Evolutionary conservation across 2,113 vertebrate genomes (phyloP).

Genomic region (Nycticryphes semicollaris): DNA sequence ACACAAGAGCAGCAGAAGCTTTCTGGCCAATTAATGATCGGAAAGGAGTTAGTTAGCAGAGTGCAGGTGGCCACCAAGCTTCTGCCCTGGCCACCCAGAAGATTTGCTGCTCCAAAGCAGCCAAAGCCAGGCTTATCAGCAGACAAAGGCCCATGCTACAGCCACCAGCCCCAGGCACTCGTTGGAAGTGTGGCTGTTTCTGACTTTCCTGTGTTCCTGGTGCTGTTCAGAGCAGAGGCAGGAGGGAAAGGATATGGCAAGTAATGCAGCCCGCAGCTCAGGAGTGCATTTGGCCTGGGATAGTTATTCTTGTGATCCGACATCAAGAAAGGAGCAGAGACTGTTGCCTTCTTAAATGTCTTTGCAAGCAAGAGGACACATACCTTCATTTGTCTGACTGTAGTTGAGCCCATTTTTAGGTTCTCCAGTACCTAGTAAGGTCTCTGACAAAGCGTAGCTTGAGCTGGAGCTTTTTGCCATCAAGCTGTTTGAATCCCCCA

Average conservation of each 20-base stretch:
- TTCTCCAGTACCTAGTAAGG: not conserved
- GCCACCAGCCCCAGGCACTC: not conserved
- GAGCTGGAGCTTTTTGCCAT: slow-evolving; percentile 3
- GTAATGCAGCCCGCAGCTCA: fast-evolving
- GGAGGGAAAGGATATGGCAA: not conserved
- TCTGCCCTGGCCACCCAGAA: not conserved
- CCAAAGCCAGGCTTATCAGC: not conserved
- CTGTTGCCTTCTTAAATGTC: not conserved
- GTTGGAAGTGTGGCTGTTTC: not conserved
- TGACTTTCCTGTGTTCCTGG: not conserved
- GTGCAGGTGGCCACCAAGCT: not conserved
- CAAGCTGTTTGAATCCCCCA: not conserved
- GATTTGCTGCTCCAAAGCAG: not conserved
- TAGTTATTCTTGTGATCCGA: not conserved
- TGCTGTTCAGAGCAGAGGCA: not conserved
- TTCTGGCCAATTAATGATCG: not conserved
- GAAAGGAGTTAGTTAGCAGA: not conserved
- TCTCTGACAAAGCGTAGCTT: not conserved
- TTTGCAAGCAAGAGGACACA: not conserved
- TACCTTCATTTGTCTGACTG: not conserved
- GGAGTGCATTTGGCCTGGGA: not conserved
- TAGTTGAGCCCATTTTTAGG: not conserved
- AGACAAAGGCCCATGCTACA: not conserved
- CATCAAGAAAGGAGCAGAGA: not conserved
- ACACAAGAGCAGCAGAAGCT: not conserved